Percentiles rank a stretch among this genome's conserved stretches.
phyloP scores from a whole-genome alignment of 2,113 vertebrate species.

The Agelaius phoeniceus region DNA sequence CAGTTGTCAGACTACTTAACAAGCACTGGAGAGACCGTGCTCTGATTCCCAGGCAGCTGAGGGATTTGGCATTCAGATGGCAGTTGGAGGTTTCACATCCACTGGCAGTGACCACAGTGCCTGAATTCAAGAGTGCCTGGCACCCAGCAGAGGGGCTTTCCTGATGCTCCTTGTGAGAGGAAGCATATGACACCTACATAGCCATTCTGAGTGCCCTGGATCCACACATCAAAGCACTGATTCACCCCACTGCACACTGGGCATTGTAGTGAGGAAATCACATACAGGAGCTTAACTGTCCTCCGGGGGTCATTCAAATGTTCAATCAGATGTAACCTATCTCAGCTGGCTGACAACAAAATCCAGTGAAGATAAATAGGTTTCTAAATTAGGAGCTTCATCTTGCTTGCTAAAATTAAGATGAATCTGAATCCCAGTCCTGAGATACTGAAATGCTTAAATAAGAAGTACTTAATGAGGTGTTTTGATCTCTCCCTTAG shows the following conservation, averaged over 20 bases:
- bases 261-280: background rate
- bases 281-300: background rate
- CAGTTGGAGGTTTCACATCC: background rate
- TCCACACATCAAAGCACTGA: background rate
- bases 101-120: background rate
- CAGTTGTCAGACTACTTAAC: background rate
- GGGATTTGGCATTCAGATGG: background rate
- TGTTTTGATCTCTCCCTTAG: background rate
- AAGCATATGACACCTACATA: background rate
- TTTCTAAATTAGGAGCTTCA: conserved; percentile 19
- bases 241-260: background rate
- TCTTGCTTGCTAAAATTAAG: background rate
- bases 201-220: background rate
- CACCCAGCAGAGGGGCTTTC: background rate
- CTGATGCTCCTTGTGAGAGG: background rate
- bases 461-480: conserved; percentile 1
- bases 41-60: background rate
- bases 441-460: background rate
- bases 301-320: background rate
- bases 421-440: background rate
- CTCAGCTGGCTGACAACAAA: background rate
- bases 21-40: accelerated
- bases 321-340: conserved; percentile 7
- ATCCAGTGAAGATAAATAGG: conserved; percentile 11
- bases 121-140: background rate